A percentile compares a stretch with the other conserved stretches of the same genome.
These are phyloP conservation scores for Apis cerana DNA, from an alignment of 1,140 invertebrate genomes.

Conservation along the genomic window DNA sequence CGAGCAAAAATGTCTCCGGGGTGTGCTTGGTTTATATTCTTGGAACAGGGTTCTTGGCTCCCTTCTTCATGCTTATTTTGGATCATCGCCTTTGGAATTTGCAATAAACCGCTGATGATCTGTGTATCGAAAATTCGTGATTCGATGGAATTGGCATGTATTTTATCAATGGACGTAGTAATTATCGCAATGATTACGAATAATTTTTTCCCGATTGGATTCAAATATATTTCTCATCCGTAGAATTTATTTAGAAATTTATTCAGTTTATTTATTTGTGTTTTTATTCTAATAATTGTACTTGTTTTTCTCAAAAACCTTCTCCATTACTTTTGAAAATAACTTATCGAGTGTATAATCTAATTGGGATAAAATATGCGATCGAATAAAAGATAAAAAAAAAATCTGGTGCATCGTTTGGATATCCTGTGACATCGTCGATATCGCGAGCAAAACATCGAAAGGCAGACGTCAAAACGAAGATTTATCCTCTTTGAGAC, in stretches of 20 bases:
- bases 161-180: not conserved
- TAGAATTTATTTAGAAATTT: too few species aligned
- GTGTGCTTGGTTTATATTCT: constrained; percentile 25
- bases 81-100: constrained; percentile 31
- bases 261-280: too few species aligned
- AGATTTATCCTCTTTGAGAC: constrained; percentile 19
- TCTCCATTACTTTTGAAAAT: too few species aligned
- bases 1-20: not conserved
- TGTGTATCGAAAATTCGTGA: not conserved
- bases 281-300: too few species aligned
- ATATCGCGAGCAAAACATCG: not conserved
- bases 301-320: too few species aligned
- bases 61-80: constrained; percentile 4
- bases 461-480: not conserved
- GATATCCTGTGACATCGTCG: not conserved
- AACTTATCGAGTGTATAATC: too few species aligned
- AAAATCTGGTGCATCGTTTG: not conserved
- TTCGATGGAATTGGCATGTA: not conserved
- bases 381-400: not conserved
- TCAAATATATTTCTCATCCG: too few species aligned
- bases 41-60: constrained; percentile 31
- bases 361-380: too few species aligned
- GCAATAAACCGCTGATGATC: constrained; percentile 3
- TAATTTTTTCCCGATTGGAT: too few species aligned
- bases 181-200: too few species aligned